Conservation (phyloP, 2,888 invertebrate species). For the Bursaphelenchus okinawaensis region DNA sequence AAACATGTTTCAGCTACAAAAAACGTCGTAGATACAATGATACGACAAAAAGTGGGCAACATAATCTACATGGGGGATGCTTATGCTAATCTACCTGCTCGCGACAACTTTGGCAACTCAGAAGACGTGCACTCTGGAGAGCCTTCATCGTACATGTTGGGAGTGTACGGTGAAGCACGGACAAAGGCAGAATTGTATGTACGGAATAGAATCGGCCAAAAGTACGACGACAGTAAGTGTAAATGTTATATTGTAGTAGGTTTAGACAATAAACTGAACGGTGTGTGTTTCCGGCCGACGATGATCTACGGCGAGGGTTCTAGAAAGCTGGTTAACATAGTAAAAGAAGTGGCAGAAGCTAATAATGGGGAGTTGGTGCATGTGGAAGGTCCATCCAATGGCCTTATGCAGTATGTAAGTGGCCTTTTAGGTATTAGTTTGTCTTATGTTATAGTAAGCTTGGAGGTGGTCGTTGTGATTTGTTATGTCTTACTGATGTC, state of each 20-base stretch:
- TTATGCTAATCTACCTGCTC: conserved; percentile 44
- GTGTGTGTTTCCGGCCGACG: conserved; percentile 43
- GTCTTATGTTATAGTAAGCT: too few species aligned
- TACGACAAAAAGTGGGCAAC: conserved; percentile 28
- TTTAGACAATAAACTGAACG: conserved; percentile 27
- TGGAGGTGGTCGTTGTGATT: too few species aligned
- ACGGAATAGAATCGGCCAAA: conserved; percentile 29
- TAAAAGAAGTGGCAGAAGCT: conserved; percentile 29
- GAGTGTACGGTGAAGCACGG: conserved; percentile 48
- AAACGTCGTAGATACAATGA: conserved; percentile 41
- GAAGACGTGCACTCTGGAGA: conserved; percentile 42
- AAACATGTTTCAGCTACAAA: conserved; percentile 49
- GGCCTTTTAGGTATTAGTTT: neutral
- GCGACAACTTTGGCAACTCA: conserved; percentile 51
- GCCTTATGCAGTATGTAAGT: conserved; percentile 50
- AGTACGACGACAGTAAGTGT: conserved; percentile 23
- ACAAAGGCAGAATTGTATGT: conserved; percentile 46
- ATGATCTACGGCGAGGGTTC: conserved; percentile 47
- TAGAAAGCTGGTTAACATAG: conserved; percentile 22
- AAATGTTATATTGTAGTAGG: neutral
- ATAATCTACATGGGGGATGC: conserved; percentile 51
- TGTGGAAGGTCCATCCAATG: conserved; percentile 39
- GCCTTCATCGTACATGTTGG: conserved; percentile 42
- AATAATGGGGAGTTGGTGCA: conserved; percentile 31
- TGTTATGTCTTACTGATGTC: too few species aligned